Evolutionary conservation across 2,113 vertebrate species (phyloP).

Genomic region (Mus pahari): DNA sequence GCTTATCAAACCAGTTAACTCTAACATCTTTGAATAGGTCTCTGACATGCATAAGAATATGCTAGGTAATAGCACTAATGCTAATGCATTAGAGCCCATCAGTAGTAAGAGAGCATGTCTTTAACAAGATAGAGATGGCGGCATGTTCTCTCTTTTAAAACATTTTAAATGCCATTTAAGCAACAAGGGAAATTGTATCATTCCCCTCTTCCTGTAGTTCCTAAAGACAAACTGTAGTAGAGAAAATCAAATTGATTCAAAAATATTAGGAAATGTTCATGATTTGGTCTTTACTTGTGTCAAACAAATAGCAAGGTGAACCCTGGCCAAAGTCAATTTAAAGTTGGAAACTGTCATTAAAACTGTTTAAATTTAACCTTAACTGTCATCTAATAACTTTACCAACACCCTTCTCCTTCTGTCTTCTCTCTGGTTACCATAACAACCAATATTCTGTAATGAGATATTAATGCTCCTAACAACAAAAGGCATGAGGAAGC

Average conservation of each 20-base stretch:
- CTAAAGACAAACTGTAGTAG: background rate
- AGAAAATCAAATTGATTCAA: background rate
- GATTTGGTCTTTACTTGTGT: background rate
- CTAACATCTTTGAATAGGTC: background rate
- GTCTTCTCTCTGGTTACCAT: background rate
- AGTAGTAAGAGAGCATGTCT: background rate
- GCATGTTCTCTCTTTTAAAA: background rate
- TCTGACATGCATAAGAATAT: rapidly evolving
- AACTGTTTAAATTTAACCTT: constrained; percentile 11
- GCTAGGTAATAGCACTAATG: background rate
- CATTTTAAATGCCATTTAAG: background rate
- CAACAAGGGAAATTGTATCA: background rate
- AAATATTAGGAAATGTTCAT: background rate
- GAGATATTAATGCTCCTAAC: background rate
- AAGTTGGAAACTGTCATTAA: background rate
- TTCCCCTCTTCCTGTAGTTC: background rate
- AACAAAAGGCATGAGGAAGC: background rate
- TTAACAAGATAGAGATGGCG: background rate
- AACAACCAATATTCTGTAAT: constrained; percentile 28
- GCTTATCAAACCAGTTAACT: background rate
- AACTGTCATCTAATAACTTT: constrained; percentile 15
- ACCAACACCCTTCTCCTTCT: background rate
- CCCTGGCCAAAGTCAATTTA: background rate
- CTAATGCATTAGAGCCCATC: background rate
- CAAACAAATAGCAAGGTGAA: background rate